phyloP scores from a whole-genome alignment of 2,113 vertebrate genomes.

The Crotophaga sulcirostris region DNA sequence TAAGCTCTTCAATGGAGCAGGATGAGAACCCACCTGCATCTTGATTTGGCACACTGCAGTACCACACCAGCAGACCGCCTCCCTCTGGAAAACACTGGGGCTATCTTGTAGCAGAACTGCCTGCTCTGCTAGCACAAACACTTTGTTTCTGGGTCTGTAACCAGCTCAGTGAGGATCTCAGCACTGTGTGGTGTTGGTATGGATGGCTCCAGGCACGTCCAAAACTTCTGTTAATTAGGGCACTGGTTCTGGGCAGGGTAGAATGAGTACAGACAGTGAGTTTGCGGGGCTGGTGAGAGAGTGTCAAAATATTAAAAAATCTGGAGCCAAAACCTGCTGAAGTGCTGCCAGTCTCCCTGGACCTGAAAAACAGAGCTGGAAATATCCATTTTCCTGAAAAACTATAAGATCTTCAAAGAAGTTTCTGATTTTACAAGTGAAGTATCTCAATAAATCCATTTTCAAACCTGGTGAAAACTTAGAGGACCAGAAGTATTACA shows the following conservation, averaged over 20 bases:
- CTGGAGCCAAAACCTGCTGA: rapidly evolving
- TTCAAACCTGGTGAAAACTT: not conserved
- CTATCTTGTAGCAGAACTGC: not conserved
- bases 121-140: not conserved
- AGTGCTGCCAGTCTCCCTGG: rapidly evolving
- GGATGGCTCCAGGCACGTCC: not conserved
- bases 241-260: not conserved
- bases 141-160: not conserved
- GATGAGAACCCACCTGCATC: not conserved
- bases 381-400: not conserved
- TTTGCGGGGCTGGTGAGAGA: not conserved
- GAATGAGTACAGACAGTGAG: not conserved
- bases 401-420: not conserved
- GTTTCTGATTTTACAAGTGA: not conserved
- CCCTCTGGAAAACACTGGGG: rapidly evolving
- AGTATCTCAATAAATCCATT: not conserved
- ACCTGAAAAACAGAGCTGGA: not conserved
- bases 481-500: not conserved
- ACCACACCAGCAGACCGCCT: rapidly evolving
- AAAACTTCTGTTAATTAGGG: not conserved
- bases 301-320: not conserved
- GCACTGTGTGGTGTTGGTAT: rapidly evolving
- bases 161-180: not conserved
- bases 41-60: not conserved
- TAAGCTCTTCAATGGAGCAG: not conserved